Base-by-base conservation (phyloP, 2,113 vertebrate species). In the Anser cygnoides region DNA sequence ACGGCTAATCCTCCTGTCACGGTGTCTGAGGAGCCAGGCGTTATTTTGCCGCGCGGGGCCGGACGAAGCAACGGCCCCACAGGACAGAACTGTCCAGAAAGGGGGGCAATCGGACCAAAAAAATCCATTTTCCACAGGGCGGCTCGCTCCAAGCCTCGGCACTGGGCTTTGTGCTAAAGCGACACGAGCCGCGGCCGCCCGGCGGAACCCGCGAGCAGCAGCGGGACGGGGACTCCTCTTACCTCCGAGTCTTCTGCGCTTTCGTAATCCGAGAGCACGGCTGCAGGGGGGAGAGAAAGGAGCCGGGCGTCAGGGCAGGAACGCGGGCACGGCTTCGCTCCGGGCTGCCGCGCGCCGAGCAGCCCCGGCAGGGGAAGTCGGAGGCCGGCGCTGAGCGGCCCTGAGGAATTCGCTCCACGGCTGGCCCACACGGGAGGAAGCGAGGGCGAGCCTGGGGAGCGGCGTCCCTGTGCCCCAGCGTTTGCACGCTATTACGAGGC, bases 171-270 rank as follows among this genome's bases (percentile, higher is more conserved):
- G 58, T 39, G 31, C 71, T 67, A 57, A 46, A 65, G 62, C 43
- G 12, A 52, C 0, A 3, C 1, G 4, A 39, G 22, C 61, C 9
- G 46, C 73, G 85, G 87, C 63, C 74, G 3, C 78, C 33, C 3
- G 4, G 50, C 57, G 67, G 29, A 46, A 31, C 17, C 63, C 31
- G 6, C 2, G 13, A 57, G 6, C 13, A 3, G 9, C 49, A 50
- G 37, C 37, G 37, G 66, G 63, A 46, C 41, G n/a, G 58, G 33
- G 39, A 4, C 5, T 11, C 25, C 39, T 93, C 98, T 98, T 58
- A 99, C 99, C 98, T 99, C 99, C 0, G 99, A 99, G 76, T 98
- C 98, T 61, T 99, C 99, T 1, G 99, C 99, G 39, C 99, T 99
- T 97, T 99, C 99, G 10, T 99, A 99, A 97, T 99, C 99, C 0